Conservation (phyloP, 2,113 vertebrate genomes). For the Eudyptes chrysolophus region DNA sequence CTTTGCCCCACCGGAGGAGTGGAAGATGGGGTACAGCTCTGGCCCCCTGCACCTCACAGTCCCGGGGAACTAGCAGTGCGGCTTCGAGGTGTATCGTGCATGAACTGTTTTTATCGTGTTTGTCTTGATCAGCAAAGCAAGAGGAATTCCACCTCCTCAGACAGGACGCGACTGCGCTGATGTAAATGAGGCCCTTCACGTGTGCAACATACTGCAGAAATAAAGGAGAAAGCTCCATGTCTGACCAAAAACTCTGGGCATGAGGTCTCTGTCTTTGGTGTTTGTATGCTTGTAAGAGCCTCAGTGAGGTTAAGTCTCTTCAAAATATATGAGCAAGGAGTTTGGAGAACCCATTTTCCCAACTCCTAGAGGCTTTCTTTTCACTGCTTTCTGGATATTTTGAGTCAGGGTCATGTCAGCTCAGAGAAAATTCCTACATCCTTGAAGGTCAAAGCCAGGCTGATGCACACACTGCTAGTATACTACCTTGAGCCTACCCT, state of each 20-base stretch:
- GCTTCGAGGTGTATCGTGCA: background rate
- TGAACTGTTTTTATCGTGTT: background rate
- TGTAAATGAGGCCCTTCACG: conserved; percentile 13
- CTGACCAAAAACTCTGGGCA: background rate
- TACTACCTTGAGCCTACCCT: background rate
- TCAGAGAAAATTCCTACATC: background rate
- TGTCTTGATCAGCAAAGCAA: conserved; percentile 45
- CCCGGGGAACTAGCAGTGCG: background rate
- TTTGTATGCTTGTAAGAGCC: background rate
- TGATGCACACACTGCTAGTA: background rate
- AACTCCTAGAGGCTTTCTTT: background rate
- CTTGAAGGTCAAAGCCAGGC: background rate
- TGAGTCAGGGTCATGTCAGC: background rate
- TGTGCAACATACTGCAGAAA: conserved; percentile 50
- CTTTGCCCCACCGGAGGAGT: rapidly evolving
- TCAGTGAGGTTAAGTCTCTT: background rate
- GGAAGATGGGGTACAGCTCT: background rate
- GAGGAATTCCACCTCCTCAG: conserved; percentile 17
- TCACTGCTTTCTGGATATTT: background rate
- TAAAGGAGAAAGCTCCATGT: conserved; percentile 63
- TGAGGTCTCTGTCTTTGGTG: background rate
- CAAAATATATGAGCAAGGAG: rapidly evolving
- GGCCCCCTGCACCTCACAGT: background rate
- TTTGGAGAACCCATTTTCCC: rapidly evolving
- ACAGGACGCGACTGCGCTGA: background rate